Conservation (phyloP, 2,113 vertebrate genomes). For the Smithornis capensis region DNA sequence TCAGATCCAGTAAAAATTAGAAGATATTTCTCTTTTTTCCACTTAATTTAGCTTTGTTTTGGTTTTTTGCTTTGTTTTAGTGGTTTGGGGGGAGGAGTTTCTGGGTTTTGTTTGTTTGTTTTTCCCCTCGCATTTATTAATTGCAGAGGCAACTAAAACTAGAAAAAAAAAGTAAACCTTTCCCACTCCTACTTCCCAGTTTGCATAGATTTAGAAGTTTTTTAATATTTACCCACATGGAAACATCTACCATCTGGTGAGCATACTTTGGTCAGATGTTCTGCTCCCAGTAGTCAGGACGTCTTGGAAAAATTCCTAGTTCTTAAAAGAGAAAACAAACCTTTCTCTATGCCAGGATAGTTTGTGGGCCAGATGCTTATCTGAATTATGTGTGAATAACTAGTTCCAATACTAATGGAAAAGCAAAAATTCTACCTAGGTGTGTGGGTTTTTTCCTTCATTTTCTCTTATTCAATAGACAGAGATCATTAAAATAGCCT, state of each 20-base stretch:
- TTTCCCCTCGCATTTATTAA: neutral
- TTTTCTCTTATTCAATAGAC: neutral
- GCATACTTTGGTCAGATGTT: neutral
- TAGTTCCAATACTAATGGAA: neutral
- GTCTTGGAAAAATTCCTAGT: conserved; percentile 49
- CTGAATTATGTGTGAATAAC: neutral
- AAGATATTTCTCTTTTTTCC: neutral
- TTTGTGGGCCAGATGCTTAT: conserved; percentile 14
- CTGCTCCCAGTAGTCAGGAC: conserved; percentile 8
- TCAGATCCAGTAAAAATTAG: neutral
- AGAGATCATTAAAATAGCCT: neutral
- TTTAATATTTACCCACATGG: conserved; percentile 9
- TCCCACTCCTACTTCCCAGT: neutral
- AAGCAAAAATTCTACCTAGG: neutral
- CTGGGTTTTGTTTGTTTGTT: neutral
- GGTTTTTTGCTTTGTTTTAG: neutral
- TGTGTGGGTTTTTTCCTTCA: neutral
- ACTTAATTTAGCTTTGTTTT: neutral
- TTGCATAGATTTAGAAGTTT: neutral
- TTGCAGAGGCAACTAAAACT: neutral
- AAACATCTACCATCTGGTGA: conserved; percentile 58
- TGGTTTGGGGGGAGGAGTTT: too few species aligned
- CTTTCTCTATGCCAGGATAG: neutral
- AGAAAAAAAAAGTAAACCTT: neutral
- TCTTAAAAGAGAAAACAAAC: neutral